Percentiles rank a stretch among this genome's conserved stretches.
These are phyloP conservation scores for Ceyx cyanopectus DNA, from an alignment of 2,113 vertebrate species.

Conservation along the genomic window DNA sequence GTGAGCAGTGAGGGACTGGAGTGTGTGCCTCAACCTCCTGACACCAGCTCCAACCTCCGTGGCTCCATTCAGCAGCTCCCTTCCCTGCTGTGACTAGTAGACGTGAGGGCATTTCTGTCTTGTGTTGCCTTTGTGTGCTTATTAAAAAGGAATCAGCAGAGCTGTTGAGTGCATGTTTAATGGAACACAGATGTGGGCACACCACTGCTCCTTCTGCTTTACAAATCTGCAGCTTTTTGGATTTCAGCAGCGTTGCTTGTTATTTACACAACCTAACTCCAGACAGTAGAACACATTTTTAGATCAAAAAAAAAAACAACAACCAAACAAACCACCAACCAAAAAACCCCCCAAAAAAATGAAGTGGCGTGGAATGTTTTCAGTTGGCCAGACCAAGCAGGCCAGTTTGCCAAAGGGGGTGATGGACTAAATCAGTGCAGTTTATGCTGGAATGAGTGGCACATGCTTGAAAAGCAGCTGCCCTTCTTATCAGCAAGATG, in stretches of 20 bases:
- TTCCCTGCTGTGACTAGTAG: conserved; percentile 57
- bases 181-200: conserved; percentile 81
- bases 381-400: conserved; percentile 80
- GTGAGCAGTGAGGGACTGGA: neutral
- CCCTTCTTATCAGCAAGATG: neutral
- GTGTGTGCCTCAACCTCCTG: neutral
- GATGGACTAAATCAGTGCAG: conserved; percentile 43
- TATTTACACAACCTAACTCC: conserved; percentile 82
- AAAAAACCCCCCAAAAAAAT: neutral
- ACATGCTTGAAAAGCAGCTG: conserved; percentile 51
- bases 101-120: conserved; percentile 72
- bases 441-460: conserved; percentile 40
- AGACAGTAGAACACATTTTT: conserved; percentile 79
- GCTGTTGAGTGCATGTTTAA: conserved; percentile 78
- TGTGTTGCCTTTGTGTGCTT: conserved; percentile 71
- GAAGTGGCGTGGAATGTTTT: conserved; percentile 75
- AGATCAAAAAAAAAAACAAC: conserved; percentile 59
- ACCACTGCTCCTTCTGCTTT: conserved; percentile 66
- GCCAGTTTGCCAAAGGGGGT: conserved; percentile 72
- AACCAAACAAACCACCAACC: neutral
- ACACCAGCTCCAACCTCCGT: conserved; percentile 12
- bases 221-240: conserved; percentile 76
- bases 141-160: conserved; percentile 77
- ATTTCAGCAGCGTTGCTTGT: conserved; percentile 80
- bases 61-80: conserved; percentile 51